Evolutionary conservation across 2,797 vertebrate genomes (phyloP).

Genomic region (Chelmon rostratus): DNA sequence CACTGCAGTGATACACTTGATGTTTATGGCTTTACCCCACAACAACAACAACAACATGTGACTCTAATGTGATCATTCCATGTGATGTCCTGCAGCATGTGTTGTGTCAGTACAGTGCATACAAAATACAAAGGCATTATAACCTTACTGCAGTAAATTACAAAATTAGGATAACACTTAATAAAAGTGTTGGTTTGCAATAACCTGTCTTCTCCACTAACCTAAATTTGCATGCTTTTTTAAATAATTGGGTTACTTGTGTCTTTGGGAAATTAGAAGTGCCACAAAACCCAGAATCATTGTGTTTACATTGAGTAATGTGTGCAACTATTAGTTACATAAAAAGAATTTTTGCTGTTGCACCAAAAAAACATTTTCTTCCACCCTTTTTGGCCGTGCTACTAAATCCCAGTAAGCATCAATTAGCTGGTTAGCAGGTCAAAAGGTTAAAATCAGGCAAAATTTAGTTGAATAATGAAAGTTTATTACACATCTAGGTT

Average conservation of each 20-base stretch:
- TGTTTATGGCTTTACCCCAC: conserved; percentile 39
- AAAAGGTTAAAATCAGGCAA: not conserved
- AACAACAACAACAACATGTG: conserved; percentile 36
- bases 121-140: not conserved
- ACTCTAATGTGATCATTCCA: conserved; percentile 42
- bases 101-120: conserved; percentile 3
- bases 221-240: not conserved
- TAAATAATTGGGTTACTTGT: not conserved
- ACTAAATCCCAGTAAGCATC: not conserved
- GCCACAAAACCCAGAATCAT: not conserved
- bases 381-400: not conserved
- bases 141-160: conserved; percentile 11
- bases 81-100: conserved; percentile 30
- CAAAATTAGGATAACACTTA: conserved; percentile 11
- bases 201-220: not conserved
- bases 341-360: not conserved
- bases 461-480: not conserved
- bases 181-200: conserved; percentile 9
- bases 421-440: not conserved
- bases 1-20: conserved; percentile 33
- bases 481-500: not conserved
- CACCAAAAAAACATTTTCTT: too few species aligned
- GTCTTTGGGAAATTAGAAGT: not conserved
- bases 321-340: not conserved
- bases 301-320: not conserved